Evolutionary conservation across 2,113 vertebrate genomes (phyloP).

Genomic region (Perccottus glenii): DNA sequence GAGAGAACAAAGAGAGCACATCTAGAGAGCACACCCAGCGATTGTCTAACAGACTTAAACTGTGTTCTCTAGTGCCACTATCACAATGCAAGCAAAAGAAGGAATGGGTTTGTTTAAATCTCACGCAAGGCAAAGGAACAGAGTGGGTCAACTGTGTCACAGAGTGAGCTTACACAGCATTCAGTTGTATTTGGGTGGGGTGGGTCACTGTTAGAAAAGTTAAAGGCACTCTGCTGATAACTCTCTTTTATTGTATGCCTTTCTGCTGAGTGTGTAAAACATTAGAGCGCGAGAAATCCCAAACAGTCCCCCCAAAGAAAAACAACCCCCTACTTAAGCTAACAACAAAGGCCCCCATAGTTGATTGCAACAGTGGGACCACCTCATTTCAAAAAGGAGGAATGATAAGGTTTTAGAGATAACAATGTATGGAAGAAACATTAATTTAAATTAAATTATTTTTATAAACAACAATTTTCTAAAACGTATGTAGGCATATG

Average conservation of each 20-base stretch:
- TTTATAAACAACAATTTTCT: no score
- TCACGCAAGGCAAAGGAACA: conserved; percentile 25
- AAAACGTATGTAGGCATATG: no score
- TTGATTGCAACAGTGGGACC: conserved; percentile 56
- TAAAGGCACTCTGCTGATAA: conserved; percentile 54
- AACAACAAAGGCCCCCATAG: conserved; percentile 61
- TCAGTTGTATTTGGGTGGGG: conserved; percentile 5
- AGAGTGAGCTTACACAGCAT: not conserved
- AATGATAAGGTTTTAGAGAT: conserved; percentile 41
- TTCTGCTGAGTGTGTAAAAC: conserved; percentile 45
- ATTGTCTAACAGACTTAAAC: conserved; percentile 26
- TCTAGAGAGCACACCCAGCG: conserved; percentile 54
- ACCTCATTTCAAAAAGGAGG: conserved; percentile 55
- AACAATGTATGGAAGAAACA: conserved; percentile 22
- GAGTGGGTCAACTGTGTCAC: not conserved
- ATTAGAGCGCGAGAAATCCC: conserved; percentile 55
- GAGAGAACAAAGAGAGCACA: conserved; percentile 51
- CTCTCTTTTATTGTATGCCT: conserved; percentile 45
- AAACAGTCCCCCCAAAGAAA: conserved; percentile 49
- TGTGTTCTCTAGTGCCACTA: conserved; percentile 32
- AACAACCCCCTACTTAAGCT: conserved; percentile 59
- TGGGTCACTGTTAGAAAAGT: conserved; percentile 14
- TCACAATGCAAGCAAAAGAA: conserved; percentile 30
- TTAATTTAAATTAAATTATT: conserved; percentile 33
- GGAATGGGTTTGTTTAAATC: conserved; percentile 17